Percentiles rank a stretch among this genome's conserved stretches.
Conservation (phyloP, 2,113 vertebrate genomes). For the Brienomyrus brachyistius region DNA sequence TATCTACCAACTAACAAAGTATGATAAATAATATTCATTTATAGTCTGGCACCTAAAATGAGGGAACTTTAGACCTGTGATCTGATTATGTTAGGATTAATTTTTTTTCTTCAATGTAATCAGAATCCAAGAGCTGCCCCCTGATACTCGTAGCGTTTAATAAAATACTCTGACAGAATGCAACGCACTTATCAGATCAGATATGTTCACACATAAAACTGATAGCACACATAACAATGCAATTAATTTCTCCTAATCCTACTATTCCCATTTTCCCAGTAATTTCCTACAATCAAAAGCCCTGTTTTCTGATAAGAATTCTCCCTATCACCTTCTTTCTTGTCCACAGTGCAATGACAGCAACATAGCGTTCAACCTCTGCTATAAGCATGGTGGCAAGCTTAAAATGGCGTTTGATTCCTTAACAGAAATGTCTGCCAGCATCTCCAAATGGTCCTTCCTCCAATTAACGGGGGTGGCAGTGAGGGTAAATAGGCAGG, state of each 20-base stretch:
- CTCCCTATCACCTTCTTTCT: not conserved
- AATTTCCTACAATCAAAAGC: constrained; percentile 5
- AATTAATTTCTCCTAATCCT: constrained; percentile 11
- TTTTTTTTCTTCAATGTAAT: not conserved
- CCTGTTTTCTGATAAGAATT: not conserved
- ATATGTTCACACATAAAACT: not conserved
- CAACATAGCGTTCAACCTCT: not conserved
- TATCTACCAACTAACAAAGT: not conserved
- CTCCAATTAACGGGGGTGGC: not conserved
- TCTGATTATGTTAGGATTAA: not conserved
- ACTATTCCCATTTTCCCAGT: constrained; percentile 9
- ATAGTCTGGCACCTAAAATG: not conserved
- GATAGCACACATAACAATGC: not conserved
- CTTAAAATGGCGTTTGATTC: not conserved
- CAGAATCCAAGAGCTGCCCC: not conserved
- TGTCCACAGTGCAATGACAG: not conserved
- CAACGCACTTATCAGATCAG: constrained; percentile 2
- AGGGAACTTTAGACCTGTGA: not conserved
- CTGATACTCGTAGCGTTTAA: not conserved
- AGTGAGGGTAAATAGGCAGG: not conserved
- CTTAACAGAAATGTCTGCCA: not conserved
- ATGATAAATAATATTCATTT: not conserved
- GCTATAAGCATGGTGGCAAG: not conserved
- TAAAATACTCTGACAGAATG: not conserved
- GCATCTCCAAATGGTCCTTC: not conserved